Base-by-base conservation (phyloP, 2,797 vertebrate species). In the Hafferia zeledoni region DNA sequence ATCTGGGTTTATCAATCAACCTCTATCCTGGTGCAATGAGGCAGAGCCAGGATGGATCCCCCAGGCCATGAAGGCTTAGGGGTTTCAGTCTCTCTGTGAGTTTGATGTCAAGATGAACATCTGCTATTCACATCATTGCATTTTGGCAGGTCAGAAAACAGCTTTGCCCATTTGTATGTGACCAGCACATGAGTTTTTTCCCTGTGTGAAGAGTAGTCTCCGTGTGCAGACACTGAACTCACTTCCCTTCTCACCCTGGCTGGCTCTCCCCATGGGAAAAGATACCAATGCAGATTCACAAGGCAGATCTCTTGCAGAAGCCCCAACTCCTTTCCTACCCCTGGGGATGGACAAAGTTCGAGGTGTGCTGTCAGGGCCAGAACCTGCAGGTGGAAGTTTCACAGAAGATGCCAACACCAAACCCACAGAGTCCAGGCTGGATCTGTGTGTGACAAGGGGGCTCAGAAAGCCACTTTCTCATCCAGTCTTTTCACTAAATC, bases 301-400 rank as follows among this genome's bases (percentile, higher is more conserved):
- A 55, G 76, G 61, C 25, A 75, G 46, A 20, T 23, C 41, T 55
- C 37, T 35, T 53, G 55, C 47, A 65, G 64, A 74, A 87, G 65
- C 11, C 24, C 14, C 35, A 50, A 31, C 10, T 13, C 7, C 46
- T 4, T 20, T 63, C 33, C 41, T 56, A 28, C 12, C 28, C 31
- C 25, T 50, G 17, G n/a, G 68, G 28, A 37, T 7, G 11, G 37
- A 8, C 33, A 83, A 16, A 53, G 12, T 41, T 75, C 0, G 0
- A 28, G 20, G 1, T 28, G 65, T 22, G 59, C 35, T 59, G 41
- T 13, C 37, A 24, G 30, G 24, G 46, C 37, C 13, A 18, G 68
- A 77, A n/a, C 18, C 31, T 46, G 10, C 17, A 3, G 27, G 19
- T 37, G 20, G 20, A 19, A 43, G 6, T 14, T 41, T 49, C 15